phyloP scores from a whole-genome alignment of 2,797 vertebrate species.

The Lepilemur ruficaudatus region DNA sequence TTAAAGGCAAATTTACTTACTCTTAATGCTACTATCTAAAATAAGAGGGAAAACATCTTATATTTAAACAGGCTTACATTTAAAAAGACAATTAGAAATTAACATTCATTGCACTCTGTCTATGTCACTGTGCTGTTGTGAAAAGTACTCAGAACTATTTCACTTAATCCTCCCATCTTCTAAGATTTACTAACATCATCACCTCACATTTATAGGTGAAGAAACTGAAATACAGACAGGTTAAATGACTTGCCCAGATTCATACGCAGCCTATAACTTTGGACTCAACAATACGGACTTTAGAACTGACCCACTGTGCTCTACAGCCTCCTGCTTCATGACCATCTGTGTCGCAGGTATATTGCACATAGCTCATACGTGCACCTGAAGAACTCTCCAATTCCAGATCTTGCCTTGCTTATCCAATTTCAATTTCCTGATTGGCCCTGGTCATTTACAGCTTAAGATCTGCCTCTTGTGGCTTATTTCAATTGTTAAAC shows the following conservation, averaged over 20 bases:
- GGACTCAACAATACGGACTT: neutral
- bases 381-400: neutral
- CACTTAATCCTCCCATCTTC: no score
- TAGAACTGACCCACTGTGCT: neutral
- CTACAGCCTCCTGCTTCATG: neutral
- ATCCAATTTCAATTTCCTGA: neutral
- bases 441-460: neutral
- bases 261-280: neutral
- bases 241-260: neutral
- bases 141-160: neutral
- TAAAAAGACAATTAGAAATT: neutral
- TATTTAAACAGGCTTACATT: neutral
- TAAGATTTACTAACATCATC: neutral
- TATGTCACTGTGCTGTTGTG: neutral
- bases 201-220: neutral
- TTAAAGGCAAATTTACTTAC: neutral
- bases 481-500: neutral
- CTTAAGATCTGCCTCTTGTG: neutral
- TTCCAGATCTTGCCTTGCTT: neutral
- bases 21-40: neutral
- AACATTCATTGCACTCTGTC: neutral
- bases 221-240: neutral
- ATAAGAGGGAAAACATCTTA: neutral
- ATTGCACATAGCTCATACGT: neutral
- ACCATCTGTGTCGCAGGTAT: neutral